Conservation (phyloP, 35 echinoderm and acorn worm species). For the Diadema setosum region DNA sequence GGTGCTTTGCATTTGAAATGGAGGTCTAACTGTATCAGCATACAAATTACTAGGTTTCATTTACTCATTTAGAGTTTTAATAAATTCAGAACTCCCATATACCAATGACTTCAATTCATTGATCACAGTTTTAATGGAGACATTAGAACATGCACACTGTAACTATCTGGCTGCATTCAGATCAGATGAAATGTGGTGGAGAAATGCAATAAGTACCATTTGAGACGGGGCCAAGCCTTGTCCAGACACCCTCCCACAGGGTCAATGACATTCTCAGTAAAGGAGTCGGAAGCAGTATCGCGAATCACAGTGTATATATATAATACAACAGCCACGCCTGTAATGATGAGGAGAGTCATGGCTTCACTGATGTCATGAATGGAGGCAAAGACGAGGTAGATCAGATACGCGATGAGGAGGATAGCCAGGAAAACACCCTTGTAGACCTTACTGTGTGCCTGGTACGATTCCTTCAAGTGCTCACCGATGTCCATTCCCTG, state of each 20-base stretch:
- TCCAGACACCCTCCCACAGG: neutral
- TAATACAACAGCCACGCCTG: neutral
- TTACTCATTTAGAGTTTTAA: too few species aligned
- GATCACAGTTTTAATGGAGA: too few species aligned
- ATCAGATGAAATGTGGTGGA: neutral
- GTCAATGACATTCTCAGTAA: neutral
- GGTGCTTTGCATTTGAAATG: too few species aligned
- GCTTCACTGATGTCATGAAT: conserved; percentile 60
- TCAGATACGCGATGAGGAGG: conserved; percentile 15
- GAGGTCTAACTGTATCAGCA: too few species aligned
- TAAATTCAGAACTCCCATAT: too few species aligned
- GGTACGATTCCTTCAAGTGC: conserved; percentile 22
- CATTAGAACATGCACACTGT: too few species aligned
- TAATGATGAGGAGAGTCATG: conserved; percentile 41
- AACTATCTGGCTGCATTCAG: neutral
- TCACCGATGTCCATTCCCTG: too few species aligned
- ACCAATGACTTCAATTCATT: too few species aligned
- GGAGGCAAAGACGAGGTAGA: conserved; percentile 46
- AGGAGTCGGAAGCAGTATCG: conserved; percentile 20
- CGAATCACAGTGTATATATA: conserved; percentile 22
- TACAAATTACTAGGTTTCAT: too few species aligned
- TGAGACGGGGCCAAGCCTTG: conserved; percentile 46
- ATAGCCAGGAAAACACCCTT: neutral
- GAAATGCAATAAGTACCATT: neutral
- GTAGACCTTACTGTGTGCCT: conserved; percentile 1